A percentile compares a stretch with the other conserved stretches of the same genome.
Evolutionary conservation across 2,797 vertebrate species (phyloP).

Genomic region (Pseudochirops cupreus): DNA sequence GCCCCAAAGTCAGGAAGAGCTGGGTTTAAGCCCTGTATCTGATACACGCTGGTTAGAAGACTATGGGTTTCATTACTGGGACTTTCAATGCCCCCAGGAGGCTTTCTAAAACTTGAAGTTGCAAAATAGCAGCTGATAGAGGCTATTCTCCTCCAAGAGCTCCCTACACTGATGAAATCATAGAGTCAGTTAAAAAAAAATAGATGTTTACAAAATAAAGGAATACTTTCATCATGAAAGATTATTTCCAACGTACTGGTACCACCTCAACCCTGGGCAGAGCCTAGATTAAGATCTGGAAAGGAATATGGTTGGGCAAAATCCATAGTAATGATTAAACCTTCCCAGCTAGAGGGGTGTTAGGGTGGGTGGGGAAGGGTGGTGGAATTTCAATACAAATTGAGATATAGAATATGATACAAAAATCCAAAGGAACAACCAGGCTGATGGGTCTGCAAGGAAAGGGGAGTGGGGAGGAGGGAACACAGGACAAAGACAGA

Average conservation of each 20-base stretch:
- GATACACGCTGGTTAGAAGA: neutral
- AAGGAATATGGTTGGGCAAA: neutral
- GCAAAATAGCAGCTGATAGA: neutral
- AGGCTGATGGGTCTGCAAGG: neutral
- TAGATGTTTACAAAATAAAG: neutral
- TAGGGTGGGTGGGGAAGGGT: neutral
- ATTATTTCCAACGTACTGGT: neutral
- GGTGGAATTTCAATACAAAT: neutral
- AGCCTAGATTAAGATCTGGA: neutral
- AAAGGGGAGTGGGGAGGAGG: neutral
- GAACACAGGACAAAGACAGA: neutral
- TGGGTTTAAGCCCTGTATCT: neutral
- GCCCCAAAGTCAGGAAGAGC: neutral
- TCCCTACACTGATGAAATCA: neutral
- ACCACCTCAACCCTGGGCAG: neutral
- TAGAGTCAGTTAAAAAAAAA: neutral
- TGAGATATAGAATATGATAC: neutral
- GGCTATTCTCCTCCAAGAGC: neutral
- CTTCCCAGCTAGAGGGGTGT: neutral
- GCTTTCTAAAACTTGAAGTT: neutral
- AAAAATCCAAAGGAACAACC: neutral
- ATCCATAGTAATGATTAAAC: neutral
- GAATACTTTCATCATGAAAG: neutral
- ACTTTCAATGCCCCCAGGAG: neutral
- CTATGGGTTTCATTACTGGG: neutral